Evolutionary conservation across 2,888 invertebrate genomes (phyloP).

Genomic region (Alloscopus bannaensis): DNA sequence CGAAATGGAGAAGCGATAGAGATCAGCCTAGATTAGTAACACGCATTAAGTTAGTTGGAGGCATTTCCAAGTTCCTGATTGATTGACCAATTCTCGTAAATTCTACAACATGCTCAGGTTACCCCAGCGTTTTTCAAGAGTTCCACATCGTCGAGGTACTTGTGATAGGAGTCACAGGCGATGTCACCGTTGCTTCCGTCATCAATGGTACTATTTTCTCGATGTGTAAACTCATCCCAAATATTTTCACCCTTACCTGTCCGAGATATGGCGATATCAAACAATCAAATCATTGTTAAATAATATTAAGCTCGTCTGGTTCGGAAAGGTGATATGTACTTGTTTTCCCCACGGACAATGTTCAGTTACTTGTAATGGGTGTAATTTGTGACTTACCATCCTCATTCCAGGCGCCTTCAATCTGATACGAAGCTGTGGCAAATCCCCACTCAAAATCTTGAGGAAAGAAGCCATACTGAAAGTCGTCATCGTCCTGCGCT

Average conservation of each 20-base stretch:
- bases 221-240: constrained; percentile 76
- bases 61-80: not conserved
- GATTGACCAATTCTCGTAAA: not conserved
- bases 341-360: not conserved
- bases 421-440: constrained; percentile 64
- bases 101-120: constrained; percentile 35
- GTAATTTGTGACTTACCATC: constrained; percentile 72
- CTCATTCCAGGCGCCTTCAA: constrained; percentile 74
- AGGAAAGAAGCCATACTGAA: constrained; percentile 69
- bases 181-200: constrained; percentile 75
- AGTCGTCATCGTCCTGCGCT: constrained; percentile 47
- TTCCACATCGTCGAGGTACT: constrained; percentile 76
- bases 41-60: no score
- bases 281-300: no score
- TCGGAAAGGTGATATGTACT: no score
- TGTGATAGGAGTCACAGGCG: constrained; percentile 77
- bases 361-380: not conserved
- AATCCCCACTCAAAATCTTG: constrained; percentile 63
- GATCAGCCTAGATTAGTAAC: constrained; percentile 57
- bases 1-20: constrained; percentile 73
- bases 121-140: constrained; percentile 75
- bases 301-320: no score
- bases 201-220: constrained; percentile 74
- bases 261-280: no score
- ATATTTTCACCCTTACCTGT: constrained; percentile 81